A percentile compares a stretch with the other conserved stretches of the same genome.
These are phyloP conservation scores for Caiman crocodilus DNA, from an alignment of 2,797 vertebrate species.

Conservation along the genomic window DNA sequence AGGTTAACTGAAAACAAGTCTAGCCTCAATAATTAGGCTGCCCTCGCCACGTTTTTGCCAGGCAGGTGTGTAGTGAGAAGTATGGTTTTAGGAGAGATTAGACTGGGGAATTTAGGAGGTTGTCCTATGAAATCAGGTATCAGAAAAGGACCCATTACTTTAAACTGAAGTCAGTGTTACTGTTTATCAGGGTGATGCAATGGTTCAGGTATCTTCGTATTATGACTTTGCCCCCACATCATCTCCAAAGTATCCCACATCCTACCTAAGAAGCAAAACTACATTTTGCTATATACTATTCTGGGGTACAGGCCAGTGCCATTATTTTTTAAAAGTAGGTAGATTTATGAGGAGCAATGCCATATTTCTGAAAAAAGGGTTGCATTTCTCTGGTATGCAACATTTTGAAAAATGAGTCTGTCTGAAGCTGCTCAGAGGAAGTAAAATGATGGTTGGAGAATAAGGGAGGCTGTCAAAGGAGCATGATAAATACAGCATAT, in stretches of 20 bases:
- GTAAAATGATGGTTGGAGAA: constrained; percentile 33
- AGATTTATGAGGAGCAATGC: not conserved
- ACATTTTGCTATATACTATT: rapidly evolving
- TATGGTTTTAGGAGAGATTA: too few relatives aligned
- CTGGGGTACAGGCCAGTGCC: not conserved
- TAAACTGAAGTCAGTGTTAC: too few relatives aligned
- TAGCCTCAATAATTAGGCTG: too few relatives aligned
- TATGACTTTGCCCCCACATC: not conserved
- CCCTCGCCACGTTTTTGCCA: too few relatives aligned
- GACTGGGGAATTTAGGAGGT: too few relatives aligned
- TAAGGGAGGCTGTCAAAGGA: constrained; percentile 30
- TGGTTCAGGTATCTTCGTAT: not conserved
- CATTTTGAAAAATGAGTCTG: constrained; percentile 37
- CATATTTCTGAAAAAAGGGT: constrained; percentile 14
- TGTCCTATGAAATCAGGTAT: too few relatives aligned
- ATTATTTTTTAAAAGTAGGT: too few relatives aligned
- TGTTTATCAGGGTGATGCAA: too few relatives aligned
- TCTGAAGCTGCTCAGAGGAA: not conserved
- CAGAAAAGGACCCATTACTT: too few relatives aligned
- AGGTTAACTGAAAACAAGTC: too few relatives aligned
- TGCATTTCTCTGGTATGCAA: not conserved
- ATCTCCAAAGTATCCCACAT: not conserved
- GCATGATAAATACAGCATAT: constrained; percentile 48
- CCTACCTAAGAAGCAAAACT: not conserved
- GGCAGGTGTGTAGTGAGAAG: too few relatives aligned